phyloP scores from a whole-genome alignment of 2,888 invertebrate genomes.

The Germaria angustata region DNA sequence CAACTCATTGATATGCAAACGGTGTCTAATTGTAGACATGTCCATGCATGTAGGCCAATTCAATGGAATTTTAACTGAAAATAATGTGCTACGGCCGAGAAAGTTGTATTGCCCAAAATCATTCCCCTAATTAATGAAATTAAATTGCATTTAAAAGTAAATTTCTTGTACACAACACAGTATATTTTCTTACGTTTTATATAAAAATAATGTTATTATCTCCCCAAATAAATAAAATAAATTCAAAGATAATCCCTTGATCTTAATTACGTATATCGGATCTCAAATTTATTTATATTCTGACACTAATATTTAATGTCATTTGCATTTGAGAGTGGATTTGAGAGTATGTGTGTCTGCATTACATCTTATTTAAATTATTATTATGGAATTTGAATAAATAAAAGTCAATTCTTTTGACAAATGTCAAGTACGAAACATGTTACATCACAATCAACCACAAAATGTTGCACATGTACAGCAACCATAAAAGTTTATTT shows the following conservation, averaged over 20 bases:
- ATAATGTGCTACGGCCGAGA: no score
- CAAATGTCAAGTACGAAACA: constrained; percentile 41
- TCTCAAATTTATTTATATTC: not conserved
- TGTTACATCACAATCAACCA: constrained; percentile 42
- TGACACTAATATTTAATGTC: constrained; percentile 19
- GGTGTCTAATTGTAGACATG: no score
- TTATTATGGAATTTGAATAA: constrained; percentile 10
- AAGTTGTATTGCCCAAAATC: no score
- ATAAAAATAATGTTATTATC: no score
- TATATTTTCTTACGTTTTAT: no score
- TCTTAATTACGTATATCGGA: not conserved
- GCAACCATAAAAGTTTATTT: constrained; percentile 9
- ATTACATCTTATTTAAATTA: not conserved
- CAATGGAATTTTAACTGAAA: no score
- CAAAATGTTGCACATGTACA: constrained; percentile 10
- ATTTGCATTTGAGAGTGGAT: not conserved
- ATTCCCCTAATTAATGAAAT: no score
- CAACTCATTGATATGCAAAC: no score
- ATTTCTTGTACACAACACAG: no score
- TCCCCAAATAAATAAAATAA: no score
- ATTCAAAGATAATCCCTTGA: not conserved
- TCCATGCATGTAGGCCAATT: no score
- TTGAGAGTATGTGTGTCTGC: not conserved
- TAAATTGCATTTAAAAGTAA: no score
- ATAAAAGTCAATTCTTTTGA: constrained; percentile 27